Base-by-base conservation (phyloP, 2,888 invertebrate genomes). In the Alentia gelatinosa region DNA sequence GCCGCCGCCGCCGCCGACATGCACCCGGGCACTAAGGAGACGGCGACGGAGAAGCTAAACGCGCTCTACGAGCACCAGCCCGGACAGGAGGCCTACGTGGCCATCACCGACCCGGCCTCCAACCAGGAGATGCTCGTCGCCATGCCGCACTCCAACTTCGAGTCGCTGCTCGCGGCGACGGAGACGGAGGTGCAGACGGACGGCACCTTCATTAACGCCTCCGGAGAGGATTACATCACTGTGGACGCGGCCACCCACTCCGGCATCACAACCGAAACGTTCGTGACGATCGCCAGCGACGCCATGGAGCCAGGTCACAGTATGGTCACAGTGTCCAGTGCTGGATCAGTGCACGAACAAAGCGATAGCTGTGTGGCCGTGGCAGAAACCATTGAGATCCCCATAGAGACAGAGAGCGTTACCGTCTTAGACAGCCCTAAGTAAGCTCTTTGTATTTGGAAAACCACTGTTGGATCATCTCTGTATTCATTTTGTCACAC, bases 301-400 rank as follows among this genome's bases (percentile, higher is more conserved):
- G 35, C 50, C 26, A 33, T 83, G 15, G 56, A 30, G 35, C 7
- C 63, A 63, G 63, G 15, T 0, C 26, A 89, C 15, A 15, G n/a
- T 0, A 26, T 75, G 26, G 83, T 74, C 19, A n/a, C 47, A 19
- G 30, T 74, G 79, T 75, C 75, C 4, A n/a, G 23, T 5, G 9
- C 30, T 30, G 83, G 33, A 0, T 1, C 40, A 12, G 40, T 7
- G 5, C 47, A 47, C 35, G 91, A 75, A 12, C 47, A 89, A 9
- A n/a, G 26, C 15, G 26, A 89, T 23, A 68, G 42, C 33, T 74
- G 39, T 75, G 90, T 75, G 23, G 68, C 47, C 0, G 75, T 91
- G 15, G 89, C 91, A 47, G 89, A 91, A 33, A 91, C 91, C 26
- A 50, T 91, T 5, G 91, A 91, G 89, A 89, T 91, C 30, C 91